Evolutionary conservation across 2,888 invertebrate genomes (phyloP), one percentile per base, ranked within the genome.

Genomic region (Eupithecia abbreviata): DNA sequence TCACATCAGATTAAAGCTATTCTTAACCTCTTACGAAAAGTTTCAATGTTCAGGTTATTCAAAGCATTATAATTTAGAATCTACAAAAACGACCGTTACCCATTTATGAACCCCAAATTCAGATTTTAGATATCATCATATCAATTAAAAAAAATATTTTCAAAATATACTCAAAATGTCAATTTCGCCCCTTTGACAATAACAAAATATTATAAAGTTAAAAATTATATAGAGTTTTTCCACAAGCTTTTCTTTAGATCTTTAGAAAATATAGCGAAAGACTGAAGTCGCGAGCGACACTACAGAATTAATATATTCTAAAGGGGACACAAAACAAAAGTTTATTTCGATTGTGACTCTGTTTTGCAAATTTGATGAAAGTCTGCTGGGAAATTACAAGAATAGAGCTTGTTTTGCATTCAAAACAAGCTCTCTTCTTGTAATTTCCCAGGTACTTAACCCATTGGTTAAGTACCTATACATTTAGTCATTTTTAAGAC

Each of bases 271-370:
- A 58, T 18, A n/a, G 9, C 30, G 18, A 58, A 58, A 6, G n/a
- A 7, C 55, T 55, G 55, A n/a, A 58, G 9, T 58, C 7, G 65
- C 65, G 65, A 18, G 9, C 2, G 30, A 65, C 65, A 13, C 41
- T 13, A 74, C 49, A 70, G 65, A 71, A 65, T 75, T 66, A 75
- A 75, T 71, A 75, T 71, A 75, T 72, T 75, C 58, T 71, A 47
- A 72, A 45, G 47, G 58, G 49, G 41, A 72, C 4, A 51, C 62
- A 49, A 71, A 30, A 47, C 71, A 13, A 69, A 78, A 74, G 72
- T 78, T 70, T 67, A 70, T 78, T 74, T n/a, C n/a, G 45, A 49
- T 66, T 58, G 55, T 18, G 18, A 58, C 9, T 72, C 43, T 67
- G 72, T 72, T 9, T 45, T 72, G 18, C 45, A 30, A 72, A 68